Conservation (phyloP, 2,888 invertebrate species). For the Meteorus colon region DNA sequence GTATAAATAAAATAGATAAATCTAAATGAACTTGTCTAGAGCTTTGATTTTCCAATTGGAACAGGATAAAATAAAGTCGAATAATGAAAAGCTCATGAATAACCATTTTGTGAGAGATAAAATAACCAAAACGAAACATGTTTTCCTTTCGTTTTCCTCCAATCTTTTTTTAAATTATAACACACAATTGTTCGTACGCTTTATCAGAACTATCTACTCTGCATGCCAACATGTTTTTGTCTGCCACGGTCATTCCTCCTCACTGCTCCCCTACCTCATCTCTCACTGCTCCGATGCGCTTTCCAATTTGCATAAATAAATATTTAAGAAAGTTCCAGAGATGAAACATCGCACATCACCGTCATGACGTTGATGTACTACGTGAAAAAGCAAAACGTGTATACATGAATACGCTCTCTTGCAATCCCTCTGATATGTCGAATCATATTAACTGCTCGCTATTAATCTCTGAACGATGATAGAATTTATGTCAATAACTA, state of each 20-base stretch:
- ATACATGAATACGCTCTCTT: background rate
- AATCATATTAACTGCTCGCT: background rate
- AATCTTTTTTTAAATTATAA: background rate
- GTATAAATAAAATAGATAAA: background rate
- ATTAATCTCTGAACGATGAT: background rate
- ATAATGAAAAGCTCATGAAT: background rate
- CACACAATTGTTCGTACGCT: background rate
- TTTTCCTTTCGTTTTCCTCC: background rate
- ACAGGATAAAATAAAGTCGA: background rate
- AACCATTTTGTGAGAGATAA: background rate
- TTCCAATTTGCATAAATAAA: conserved; percentile 55
- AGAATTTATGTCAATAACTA: background rate
- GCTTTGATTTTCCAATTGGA: background rate
- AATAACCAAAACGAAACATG: background rate
- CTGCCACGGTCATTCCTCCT: background rate
- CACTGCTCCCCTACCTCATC: background rate
- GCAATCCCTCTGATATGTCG: background rate
- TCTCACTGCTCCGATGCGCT: conserved; percentile 39
- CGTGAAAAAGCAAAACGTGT: conserved; percentile 30
- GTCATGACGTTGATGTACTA: conserved; percentile 17
- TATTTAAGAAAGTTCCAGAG: conserved; percentile 51
- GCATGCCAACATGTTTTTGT: conserved; percentile 9
- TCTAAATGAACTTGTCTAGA: background rate
- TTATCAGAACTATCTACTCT: conserved; percentile 13
- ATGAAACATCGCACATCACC: conserved; percentile 48